phyloP scores from a whole-genome alignment of 1,140 invertebrate species.

The Epicauta chinensis region DNA sequence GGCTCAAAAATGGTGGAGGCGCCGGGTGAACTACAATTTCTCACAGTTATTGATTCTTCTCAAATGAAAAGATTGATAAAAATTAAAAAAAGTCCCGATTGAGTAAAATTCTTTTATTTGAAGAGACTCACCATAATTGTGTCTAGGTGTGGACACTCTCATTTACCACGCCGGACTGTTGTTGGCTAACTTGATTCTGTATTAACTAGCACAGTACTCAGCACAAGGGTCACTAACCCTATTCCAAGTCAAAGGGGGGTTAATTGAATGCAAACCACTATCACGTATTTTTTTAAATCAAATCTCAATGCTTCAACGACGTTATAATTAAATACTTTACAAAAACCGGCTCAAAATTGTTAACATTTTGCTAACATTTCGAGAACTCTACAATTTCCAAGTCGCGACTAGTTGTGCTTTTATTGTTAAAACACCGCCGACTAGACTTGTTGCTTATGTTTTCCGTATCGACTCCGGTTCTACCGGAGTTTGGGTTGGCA shows the following conservation, averaged over 20 bases:
- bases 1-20: conserved; percentile 9
- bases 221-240: conserved; percentile 12
- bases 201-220: conserved; percentile 9
- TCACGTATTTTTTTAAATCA: too few relatives aligned
- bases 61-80: too few relatives aligned
- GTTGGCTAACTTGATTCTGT: conserved; percentile 1
- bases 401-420: too few relatives aligned
- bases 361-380: too few relatives aligned
- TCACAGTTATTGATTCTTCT: too few relatives aligned
- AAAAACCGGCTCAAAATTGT: too few relatives aligned
- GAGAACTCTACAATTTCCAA: too few relatives aligned
- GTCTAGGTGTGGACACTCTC: neutral
- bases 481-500: conserved; percentile 15
- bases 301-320: too few relatives aligned
- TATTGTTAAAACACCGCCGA: neutral
- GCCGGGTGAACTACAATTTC: conserved; percentile 2
- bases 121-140: conserved; percentile 6
- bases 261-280: conserved; percentile 4
- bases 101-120: neutral
- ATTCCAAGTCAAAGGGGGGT: neutral
- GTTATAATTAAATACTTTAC: too few relatives aligned
- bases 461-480: conserved; percentile 27
- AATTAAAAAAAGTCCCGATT: too few relatives aligned
- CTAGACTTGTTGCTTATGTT: conserved; percentile 34
- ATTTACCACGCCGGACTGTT: conserved; percentile 4